These are phyloP conservation scores for Theonella swinhoei DNA, from an alignment of 37 sponge, comb jelly and placozoan genomes.

Conservation along the genomic window DNA sequence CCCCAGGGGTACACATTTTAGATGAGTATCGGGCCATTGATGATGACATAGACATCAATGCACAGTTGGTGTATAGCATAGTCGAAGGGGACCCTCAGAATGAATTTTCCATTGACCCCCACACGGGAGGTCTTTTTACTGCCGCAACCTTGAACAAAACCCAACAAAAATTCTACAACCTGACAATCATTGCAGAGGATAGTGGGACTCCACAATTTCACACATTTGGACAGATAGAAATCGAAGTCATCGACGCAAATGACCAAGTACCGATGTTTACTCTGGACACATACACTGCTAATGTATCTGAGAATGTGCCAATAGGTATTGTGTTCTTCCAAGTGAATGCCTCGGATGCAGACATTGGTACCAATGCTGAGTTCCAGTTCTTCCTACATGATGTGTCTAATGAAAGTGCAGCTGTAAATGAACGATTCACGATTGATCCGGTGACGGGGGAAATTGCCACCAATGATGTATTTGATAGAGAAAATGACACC, in stretches of 20 bases:
- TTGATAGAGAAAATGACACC: slow-evolving; percentile 64
- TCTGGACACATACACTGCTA: slow-evolving; percentile 10
- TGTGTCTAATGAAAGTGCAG: slow-evolving; percentile 14
- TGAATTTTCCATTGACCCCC: slow-evolving; percentile 47
- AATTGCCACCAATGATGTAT: slow-evolving; percentile 37
- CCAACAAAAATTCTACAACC: slow-evolving; percentile 37
- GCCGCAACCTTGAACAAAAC: slow-evolving; percentile 54
- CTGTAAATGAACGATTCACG: slow-evolving; percentile 19
- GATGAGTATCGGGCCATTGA: slow-evolving; percentile 49
- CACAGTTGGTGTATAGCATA: slow-evolving; percentile 52
- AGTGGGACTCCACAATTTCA: slow-evolving; percentile 44
- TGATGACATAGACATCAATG: slow-evolving; percentile 71
- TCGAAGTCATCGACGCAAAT: slow-evolving; percentile 62
- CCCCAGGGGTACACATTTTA: slow-evolving; percentile 28
- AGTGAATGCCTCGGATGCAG: slow-evolving; percentile 67
- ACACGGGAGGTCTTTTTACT: slow-evolving; percentile 45
- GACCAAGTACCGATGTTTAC: slow-evolving; percentile 65
- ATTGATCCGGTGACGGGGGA: slow-evolving; percentile 40
- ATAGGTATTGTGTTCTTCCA: slow-evolving; percentile 31
- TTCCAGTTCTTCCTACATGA: slow-evolving; percentile 33
- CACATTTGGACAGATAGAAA: slow-evolving; percentile 30
- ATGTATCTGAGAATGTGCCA: slow-evolving; percentile 41
- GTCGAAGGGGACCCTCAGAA: slow-evolving; percentile 22
- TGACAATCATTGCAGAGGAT: slow-evolving; percentile 54
- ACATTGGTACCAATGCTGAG: slow-evolving; percentile 62